Evolutionary conservation across 2,888 invertebrate genomes (phyloP), one percentile per base, ranked within the genome.

Genomic region (Eupithecia subfuscata): DNA sequence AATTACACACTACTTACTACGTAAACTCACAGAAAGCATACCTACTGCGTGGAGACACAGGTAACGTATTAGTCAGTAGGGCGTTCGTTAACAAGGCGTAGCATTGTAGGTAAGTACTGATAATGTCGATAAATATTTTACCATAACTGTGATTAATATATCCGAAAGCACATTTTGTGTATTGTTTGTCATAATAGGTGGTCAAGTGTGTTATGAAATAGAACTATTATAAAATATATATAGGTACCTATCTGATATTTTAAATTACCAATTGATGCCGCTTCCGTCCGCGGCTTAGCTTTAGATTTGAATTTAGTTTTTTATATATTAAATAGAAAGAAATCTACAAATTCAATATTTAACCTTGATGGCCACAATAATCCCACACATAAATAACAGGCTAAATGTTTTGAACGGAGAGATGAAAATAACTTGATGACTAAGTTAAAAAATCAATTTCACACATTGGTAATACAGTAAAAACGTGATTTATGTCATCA

Each of bases 61-160:
- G 14, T 45, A 22, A n/a, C 14, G 40, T 43, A 40, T 45, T 5
- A 68, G 40, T 68, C 14, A 16, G 45, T 68, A 68, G 8, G 43
- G n/a, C n/a, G 34, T 85, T 86, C 84, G 86, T 89, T 92, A 94
- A 94, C 93, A 90, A 93, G 90, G 86, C 88, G 85, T 86, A 85
- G 86, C 87, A 92, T 93, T 92, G 92, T 92, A 48, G 48, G 48
- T 92, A 48, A 18, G 48, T 56, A 85, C 86, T 90, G 91, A 91
- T 92, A 91, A 84, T 90, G 93, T 93, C 91, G 94, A 94, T 91
- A 92, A 79, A 68, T 43, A 69, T 22, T 56, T 82, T 86, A 90
- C 92, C 89, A 88, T 86, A 84, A 84, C 83, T 79, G 85, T 89
- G 89, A 92, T 90, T 91, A 89, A 89, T 85, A 87, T 83, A 82